Evolutionary conservation across 2,113 vertebrate genomes (phyloP).

Genomic region (Lampris incognitus): DNA sequence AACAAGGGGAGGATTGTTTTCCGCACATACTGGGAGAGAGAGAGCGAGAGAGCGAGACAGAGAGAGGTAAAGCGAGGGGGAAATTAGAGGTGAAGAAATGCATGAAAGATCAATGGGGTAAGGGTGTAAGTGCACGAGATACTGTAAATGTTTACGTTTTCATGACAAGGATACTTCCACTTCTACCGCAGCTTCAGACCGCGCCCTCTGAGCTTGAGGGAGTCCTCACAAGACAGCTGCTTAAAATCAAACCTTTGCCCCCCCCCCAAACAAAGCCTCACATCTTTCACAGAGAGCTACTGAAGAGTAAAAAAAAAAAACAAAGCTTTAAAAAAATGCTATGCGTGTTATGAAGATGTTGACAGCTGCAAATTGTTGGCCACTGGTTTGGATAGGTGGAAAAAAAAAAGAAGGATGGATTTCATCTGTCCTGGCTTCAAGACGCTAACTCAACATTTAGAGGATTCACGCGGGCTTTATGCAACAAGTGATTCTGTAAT

Average conservation of each 20-base stretch:
- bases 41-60: constrained; percentile 5
- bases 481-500: no score
- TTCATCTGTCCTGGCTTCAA: no score
- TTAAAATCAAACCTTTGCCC: background rate
- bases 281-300: no score
- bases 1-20: constrained; percentile 53
- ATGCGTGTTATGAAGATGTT: no score
- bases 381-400: no score
- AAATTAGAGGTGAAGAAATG: background rate
- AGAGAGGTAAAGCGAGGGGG: background rate
- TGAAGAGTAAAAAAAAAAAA: no score
- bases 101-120: background rate
- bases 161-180: background rate
- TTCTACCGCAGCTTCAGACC: background rate
- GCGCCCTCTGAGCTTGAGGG: constrained; percentile 15
- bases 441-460: no score
- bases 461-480: no score
- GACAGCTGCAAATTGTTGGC: no score
- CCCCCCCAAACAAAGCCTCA: background rate
- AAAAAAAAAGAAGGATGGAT: no score
- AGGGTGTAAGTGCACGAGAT: background rate
- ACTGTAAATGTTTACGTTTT: constrained; percentile 10
- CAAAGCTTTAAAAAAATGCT: no score
- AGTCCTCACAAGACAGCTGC: background rate
- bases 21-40: constrained; percentile 5